Evolutionary conservation across 2,797 vertebrate genomes (phyloP).

Genomic region (Aplochiton taeniatus): DNA sequence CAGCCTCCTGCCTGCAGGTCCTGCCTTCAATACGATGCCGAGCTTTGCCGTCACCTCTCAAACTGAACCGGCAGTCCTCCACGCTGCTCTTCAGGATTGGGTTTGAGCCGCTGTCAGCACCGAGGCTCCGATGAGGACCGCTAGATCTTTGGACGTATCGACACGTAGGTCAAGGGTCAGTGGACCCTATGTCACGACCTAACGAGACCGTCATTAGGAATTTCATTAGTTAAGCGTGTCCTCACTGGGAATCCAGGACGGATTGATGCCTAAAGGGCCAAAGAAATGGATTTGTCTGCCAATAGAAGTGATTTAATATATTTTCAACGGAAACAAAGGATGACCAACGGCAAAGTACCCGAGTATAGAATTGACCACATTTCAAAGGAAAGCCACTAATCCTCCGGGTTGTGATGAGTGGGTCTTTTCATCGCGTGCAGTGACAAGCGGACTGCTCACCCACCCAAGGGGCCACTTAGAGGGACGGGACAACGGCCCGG

Average conservation of each 20-base stretch:
- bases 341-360: slow-evolving; percentile 2
- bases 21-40: neutral
- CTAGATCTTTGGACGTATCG: neutral
- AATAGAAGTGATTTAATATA: slow-evolving; percentile 33
- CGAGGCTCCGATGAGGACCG: neutral
- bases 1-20: slow-evolving; percentile 6
- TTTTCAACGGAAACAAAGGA: slow-evolving; percentile 13
- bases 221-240: slow-evolving; percentile 49
- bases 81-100: slow-evolving; percentile 2
- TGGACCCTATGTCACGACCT: slow-evolving; percentile 16
- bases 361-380: slow-evolving; percentile 2
- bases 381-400: no score
- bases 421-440: no score
- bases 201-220: slow-evolving; percentile 22
- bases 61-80: neutral
- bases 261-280: neutral
- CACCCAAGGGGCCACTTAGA: no score
- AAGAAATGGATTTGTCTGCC: slow-evolving; percentile 27
- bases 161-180: slow-evolving; percentile 42
- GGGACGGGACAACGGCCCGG: no score
- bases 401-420: no score
- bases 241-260: slow-evolving; percentile 27
- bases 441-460: no score
- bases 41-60: slow-evolving; percentile 8
- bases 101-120: slow-evolving; percentile 4